Evolutionary conservation across 2,113 vertebrate genomes (phyloP).

Genomic region (Macroglossus sobrinus): DNA sequence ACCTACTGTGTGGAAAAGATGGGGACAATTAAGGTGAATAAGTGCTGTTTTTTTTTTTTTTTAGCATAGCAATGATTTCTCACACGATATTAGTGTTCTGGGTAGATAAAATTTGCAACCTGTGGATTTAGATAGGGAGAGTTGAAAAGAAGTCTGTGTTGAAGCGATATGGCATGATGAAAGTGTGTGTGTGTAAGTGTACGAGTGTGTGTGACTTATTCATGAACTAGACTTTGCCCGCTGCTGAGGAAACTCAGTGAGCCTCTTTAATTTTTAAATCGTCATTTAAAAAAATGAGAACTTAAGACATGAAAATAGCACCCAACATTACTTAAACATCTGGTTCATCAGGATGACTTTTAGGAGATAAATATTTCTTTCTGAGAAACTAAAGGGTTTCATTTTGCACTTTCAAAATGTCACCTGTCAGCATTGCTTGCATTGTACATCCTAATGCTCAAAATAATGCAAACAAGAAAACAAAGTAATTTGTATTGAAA

Average conservation of each 20-base stretch:
- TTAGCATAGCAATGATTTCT: neutral
- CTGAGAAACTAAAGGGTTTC: neutral
- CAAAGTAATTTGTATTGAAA: neutral
- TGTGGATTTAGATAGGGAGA: neutral
- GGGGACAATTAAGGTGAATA: neutral
- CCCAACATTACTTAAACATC: neutral
- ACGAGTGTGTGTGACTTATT: neutral
- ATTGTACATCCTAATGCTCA: neutral
- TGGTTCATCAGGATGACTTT: conserved; percentile 21
- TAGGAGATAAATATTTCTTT: conserved; percentile 5
- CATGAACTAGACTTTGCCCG: neutral
- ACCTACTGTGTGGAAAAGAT: neutral
- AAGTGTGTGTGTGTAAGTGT: rapidly evolving
- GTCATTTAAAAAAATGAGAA: conserved; percentile 34
- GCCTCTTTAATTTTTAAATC: conserved; percentile 7
- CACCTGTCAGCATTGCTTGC: neutral
- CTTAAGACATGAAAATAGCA: neutral
- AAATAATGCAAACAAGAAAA: neutral
- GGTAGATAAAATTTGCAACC: neutral
- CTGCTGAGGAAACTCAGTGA: neutral
- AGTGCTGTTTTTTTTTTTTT: too few species aligned
- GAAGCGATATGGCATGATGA: rapidly evolving
- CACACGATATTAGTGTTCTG: neutral
- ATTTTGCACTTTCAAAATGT: neutral
- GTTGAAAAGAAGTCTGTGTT: neutral